phyloP scores from a whole-genome alignment of 2,888 invertebrate species.

The Dynastes hyllus region DNA sequence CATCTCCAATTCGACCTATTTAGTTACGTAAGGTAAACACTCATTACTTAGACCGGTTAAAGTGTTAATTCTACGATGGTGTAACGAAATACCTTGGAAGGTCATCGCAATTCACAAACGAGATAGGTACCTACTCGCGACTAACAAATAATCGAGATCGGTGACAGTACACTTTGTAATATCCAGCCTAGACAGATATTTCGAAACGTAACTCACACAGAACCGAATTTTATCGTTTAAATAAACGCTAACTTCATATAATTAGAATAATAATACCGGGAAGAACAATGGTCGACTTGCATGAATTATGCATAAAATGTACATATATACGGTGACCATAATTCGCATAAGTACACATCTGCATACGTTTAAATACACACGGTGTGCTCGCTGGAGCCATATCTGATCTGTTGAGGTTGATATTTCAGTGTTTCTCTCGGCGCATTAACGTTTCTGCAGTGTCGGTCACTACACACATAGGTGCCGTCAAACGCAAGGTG shows the following conservation, averaged over 20 bases:
- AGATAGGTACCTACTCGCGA: not conserved
- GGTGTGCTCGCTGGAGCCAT: not conserved
- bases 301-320: slow-evolving; percentile 38
- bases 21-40: slow-evolving; percentile 2
- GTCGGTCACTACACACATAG: not conserved
- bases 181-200: not conserved
- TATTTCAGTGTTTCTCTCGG: not conserved
- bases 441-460: slow-evolving; percentile 6
- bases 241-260: slow-evolving; percentile 18
- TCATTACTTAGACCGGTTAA: slow-evolving; percentile 7
- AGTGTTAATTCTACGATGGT: not conserved
- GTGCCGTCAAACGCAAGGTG: not conserved
- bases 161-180: not conserved
- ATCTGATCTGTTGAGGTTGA: slow-evolving; percentile 17
- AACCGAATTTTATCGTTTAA: slow-evolving; percentile 21
- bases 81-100: slow-evolving; percentile 20
- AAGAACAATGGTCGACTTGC: not conserved
- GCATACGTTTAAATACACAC: not conserved
- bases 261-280: slow-evolving; percentile 12
- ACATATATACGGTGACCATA: not conserved
- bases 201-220: not conserved
- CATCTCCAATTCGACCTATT: not conserved
- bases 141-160: not conserved
- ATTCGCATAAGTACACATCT: slow-evolving; percentile 14
- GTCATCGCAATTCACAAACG: slow-evolving; percentile 11